Evolutionary conservation across 1,140 invertebrate species (phyloP).

Genomic region (Pogonognathellus flavescens): DNA sequence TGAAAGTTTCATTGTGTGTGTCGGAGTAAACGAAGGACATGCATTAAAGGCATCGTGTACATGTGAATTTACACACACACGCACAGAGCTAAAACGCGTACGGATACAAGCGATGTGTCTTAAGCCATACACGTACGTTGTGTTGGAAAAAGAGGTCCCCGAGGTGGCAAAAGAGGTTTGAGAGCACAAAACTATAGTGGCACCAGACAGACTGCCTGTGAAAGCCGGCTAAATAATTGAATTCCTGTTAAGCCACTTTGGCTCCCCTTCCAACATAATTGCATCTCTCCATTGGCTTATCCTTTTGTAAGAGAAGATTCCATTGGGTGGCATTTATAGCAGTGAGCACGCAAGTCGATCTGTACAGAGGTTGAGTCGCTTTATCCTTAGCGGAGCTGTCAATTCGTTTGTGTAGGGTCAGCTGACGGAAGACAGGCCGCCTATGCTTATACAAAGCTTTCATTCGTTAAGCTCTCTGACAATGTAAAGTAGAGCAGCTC

Average conservation of each 20-base stretch:
- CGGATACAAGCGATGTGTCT: no score
- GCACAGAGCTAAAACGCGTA: no score
- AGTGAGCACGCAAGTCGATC: constrained; percentile 54
- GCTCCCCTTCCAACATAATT: constrained; percentile 37
- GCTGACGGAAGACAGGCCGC: constrained; percentile 42
- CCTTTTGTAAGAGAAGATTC: constrained; percentile 11
- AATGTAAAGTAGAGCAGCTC: constrained; percentile 33
- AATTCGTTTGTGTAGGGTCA: constrained; percentile 51
- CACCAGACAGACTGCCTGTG: constrained; percentile 1
- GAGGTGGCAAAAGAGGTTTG: not conserved
- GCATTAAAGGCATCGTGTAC: no score
- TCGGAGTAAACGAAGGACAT: no score
- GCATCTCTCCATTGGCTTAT: constrained; percentile 15
- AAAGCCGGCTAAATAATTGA: constrained; percentile 46
- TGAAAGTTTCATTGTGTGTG: no score
- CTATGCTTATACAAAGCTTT: constrained; percentile 48
- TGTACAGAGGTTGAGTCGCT: constrained; percentile 25
- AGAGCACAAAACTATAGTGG: not conserved
- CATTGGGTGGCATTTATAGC: constrained; percentile 52
- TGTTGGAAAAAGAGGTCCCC: not conserved
- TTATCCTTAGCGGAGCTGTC: constrained; percentile 43
- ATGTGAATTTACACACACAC: no score
- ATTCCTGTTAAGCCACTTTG: constrained; percentile 35
- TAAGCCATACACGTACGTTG: no score
- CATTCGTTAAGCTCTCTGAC: constrained; percentile 46